Evolutionary conservation across 2,113 vertebrate species (phyloP).

Genomic region (Leucopsar rothschildi): DNA sequence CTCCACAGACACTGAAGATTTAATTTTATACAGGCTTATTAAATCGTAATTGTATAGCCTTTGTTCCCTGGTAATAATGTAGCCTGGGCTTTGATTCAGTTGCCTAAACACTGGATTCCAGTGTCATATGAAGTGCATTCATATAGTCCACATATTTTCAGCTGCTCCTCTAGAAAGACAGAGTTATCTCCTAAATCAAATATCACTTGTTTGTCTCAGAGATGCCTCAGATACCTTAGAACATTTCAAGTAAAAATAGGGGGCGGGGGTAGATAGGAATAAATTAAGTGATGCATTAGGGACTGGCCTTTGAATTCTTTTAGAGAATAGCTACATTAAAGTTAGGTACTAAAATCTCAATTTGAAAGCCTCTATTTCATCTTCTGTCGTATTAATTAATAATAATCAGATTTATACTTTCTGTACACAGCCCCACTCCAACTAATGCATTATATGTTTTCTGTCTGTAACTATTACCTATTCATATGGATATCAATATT

Average conservation of each 20-base stretch:
- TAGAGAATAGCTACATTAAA: background rate
- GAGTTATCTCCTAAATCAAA: background rate
- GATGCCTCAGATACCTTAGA: background rate
- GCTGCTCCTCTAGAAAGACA: background rate
- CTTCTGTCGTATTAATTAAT: background rate
- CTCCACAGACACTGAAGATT: background rate
- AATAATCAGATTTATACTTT: background rate
- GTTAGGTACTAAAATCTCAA: background rate
- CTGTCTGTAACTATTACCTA: background rate
- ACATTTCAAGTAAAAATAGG: background rate
- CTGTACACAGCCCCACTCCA: background rate
- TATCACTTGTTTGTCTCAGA: background rate
- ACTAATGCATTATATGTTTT: background rate
- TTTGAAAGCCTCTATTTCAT: background rate
- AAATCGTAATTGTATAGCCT: background rate
- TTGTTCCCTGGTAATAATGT: background rate
- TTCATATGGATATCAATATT: background rate
- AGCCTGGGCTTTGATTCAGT: background rate
- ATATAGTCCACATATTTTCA: background rate
- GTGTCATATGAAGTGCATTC: background rate
- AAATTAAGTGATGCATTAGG: background rate
- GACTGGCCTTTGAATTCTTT: background rate
- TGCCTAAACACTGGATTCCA: background rate
- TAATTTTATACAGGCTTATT: background rate
- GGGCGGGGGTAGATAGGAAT: accelerated